Evolutionary conservation across 2,888 invertebrate genomes (phyloP).

Genomic region (Hemithea aestivaria): DNA sequence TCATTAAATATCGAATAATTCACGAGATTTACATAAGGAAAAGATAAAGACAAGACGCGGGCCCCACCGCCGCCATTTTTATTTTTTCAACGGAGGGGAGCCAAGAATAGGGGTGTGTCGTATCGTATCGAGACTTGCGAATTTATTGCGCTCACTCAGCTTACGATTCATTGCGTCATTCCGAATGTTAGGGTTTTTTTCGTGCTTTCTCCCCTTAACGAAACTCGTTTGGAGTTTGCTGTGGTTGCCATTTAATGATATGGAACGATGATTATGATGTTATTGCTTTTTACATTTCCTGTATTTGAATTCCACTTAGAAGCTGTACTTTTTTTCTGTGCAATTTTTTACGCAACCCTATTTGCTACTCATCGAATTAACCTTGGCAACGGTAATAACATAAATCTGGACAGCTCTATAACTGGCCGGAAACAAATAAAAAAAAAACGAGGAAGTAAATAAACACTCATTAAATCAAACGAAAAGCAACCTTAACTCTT

Average conservation of each 20-base stretch:
- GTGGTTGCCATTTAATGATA: slow-evolving; percentile 15
- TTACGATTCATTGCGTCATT: slow-evolving; percentile 67
- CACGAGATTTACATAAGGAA: slow-evolving; percentile 72
- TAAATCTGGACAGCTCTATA: slow-evolving; percentile 1
- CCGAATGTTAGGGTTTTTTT: slow-evolving; percentile 39
- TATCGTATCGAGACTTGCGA: slow-evolving; percentile 55
- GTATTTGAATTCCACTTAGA: background rate
- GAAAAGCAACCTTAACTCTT: slow-evolving; percentile 1
- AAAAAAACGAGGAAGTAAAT: background rate
- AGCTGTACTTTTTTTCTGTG: too few species aligned
- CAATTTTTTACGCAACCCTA: slow-evolving; percentile 1
- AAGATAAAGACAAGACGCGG: slow-evolving; percentile 75
- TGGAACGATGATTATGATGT: slow-evolving; percentile 17
- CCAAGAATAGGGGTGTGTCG: slow-evolving; percentile 44
- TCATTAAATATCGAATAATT: slow-evolving; percentile 65
- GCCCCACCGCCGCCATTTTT: slow-evolving; percentile 61
- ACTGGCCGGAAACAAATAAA: slow-evolving; percentile 5
- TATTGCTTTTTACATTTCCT: slow-evolving; percentile 13
- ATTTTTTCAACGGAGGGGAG: slow-evolving; percentile 66
- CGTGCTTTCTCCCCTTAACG: slow-evolving; percentile 20
- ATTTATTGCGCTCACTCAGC: slow-evolving; percentile 66
- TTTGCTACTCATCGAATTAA: background rate
- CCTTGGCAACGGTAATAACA: slow-evolving; percentile 6
- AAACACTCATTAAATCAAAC: background rate
- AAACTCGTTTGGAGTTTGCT: slow-evolving; percentile 21